These are phyloP conservation scores for Mystacornis crossleyi DNA, from an alignment of 2,113 vertebrate genomes.

Conservation along the genomic window DNA sequence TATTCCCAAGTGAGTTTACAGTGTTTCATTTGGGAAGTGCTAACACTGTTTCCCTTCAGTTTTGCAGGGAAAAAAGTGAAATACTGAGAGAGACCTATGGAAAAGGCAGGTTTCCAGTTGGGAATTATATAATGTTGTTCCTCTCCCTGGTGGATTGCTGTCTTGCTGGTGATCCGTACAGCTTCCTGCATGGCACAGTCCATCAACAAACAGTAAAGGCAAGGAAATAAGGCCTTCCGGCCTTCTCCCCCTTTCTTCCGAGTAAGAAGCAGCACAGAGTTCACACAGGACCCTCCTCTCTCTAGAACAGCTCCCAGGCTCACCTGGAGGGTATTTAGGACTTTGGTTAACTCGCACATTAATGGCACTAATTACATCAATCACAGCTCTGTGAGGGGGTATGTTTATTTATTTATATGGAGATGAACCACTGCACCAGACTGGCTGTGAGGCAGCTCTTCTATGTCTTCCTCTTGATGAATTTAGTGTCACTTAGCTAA, in stretches of 20 bases:
- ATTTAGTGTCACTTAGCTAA: neutral
- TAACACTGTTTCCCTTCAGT: neutral
- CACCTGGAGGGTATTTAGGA: neutral
- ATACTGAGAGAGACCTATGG: neutral
- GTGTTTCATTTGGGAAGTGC: neutral
- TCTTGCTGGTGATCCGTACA: neutral
- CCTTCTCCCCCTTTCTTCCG: neutral
- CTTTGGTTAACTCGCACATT: neutral
- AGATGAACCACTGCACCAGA: neutral
- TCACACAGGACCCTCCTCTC: neutral
- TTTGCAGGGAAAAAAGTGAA: neutral
- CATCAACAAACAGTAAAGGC: neutral
- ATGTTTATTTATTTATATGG: neutral
- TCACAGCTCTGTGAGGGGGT: neutral
- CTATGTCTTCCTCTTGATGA: neutral
- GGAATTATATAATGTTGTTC: neutral
- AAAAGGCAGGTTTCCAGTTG: neutral
- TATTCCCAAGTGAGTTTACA: slow-evolving; percentile 16
- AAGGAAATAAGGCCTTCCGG: neutral
- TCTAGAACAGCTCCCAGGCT: neutral
- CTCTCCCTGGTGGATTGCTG: neutral
- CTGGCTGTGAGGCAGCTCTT: neutral
- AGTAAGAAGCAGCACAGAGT: neutral
- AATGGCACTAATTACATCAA: neutral
- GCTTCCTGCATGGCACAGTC: neutral